phyloP scores from a whole-genome alignment of 2,888 invertebrate genomes.

The Ligdia adustata region DNA sequence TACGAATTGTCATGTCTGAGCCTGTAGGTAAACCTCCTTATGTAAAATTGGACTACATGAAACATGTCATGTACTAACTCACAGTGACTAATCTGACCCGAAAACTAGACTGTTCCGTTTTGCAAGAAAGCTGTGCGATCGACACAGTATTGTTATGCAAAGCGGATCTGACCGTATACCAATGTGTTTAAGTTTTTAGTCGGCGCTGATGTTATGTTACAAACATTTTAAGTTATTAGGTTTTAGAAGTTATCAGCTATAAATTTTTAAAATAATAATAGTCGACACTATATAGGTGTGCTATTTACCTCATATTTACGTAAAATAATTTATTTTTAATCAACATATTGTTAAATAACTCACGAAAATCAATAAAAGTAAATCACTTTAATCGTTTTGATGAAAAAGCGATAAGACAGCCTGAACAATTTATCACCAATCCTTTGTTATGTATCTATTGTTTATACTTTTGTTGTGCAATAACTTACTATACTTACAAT shows the following conservation, averaged over 20 bases:
- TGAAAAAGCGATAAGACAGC: too few species aligned
- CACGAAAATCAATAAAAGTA: too few species aligned
- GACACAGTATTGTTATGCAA: conserved; percentile 70
- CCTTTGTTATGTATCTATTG: too few species aligned
- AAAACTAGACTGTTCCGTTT: conserved; percentile 62
- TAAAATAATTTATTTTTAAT: too few species aligned
- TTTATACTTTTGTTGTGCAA: too few species aligned
- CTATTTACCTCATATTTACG: too few species aligned
- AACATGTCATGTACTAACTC: conserved; percentile 29
- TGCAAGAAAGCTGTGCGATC: conserved; percentile 51
- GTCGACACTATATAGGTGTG: too few species aligned
- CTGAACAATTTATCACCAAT: too few species aligned
- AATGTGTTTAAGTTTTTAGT: conserved; percentile 24
- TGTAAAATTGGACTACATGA: conserved; percentile 58
- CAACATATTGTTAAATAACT: too few species aligned
- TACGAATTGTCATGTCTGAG: conserved; percentile 43
- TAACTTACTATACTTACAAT: too few species aligned
- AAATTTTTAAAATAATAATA: too few species aligned
- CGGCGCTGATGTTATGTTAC: conserved; percentile 14
- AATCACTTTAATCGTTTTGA: too few species aligned
- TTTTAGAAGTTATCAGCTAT: not conserved
- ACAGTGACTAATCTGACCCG: conserved; percentile 64
- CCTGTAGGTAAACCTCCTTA: conserved; percentile 53
- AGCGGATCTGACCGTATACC: conserved; percentile 51
- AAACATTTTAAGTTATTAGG: conserved; percentile 10